Evolutionary conservation across 1,140 invertebrate species (phyloP).

Genomic region (Diorhabda elongata): DNA sequence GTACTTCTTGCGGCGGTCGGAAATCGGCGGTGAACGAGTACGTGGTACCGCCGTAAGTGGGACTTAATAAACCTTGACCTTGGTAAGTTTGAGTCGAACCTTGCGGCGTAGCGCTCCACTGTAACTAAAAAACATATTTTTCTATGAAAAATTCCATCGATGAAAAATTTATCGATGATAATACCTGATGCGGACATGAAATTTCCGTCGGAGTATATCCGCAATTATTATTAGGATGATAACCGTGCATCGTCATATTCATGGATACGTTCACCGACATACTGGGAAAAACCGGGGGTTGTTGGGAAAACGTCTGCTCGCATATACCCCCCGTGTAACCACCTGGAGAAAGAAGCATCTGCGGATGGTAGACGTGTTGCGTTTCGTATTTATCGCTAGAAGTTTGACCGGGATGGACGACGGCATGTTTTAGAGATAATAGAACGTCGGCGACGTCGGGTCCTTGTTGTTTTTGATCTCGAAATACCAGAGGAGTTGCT

Average conservation of each 20-base stretch:
- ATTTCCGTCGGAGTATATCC: slow-evolving; percentile 52
- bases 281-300: slow-evolving; percentile 68
- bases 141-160: too few species aligned
- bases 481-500: slow-evolving; percentile 28
- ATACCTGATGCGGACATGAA: slow-evolving; percentile 59
- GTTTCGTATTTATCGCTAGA: slow-evolving; percentile 35
- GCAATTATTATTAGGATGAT: slow-evolving; percentile 55
- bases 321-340: slow-evolving; percentile 34
- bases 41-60: slow-evolving; percentile 60
- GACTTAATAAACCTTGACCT: slow-evolving; percentile 56
- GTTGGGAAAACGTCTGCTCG: slow-evolving; percentile 42
- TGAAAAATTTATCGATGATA: not conserved
- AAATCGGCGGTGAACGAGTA: slow-evolving; percentile 79
- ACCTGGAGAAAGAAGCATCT: slow-evolving; percentile 41
- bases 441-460: slow-evolving; percentile 76
- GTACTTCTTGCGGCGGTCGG: slow-evolving; percentile 50
- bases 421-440: slow-evolving; percentile 80
- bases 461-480: slow-evolving; percentile 39
- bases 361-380: slow-evolving; percentile 39
- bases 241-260: slow-evolving; percentile 96
- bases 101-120: slow-evolving; percentile 58
- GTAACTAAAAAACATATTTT: slow-evolving; percentile 49
- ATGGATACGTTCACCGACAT: slow-evolving; percentile 96
- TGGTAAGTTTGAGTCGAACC: slow-evolving; percentile 49
- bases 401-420: slow-evolving; percentile 67